Evolutionary conservation across 2,797 vertebrate species (phyloP).

Genomic region (Yasuhikotakia modesta): DNA sequence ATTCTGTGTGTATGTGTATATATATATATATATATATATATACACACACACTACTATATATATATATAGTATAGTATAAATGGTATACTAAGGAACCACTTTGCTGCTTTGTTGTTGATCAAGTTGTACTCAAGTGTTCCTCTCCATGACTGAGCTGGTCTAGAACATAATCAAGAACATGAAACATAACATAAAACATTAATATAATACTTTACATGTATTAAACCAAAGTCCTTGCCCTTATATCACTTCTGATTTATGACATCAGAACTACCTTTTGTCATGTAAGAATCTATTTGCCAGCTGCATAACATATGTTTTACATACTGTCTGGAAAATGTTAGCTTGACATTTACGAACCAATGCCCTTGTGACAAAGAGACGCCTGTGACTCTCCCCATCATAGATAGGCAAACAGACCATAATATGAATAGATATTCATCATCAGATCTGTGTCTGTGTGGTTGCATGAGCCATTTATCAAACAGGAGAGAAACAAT

Average conservation of each 20-base stretch:
- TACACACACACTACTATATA: too few relatives aligned
- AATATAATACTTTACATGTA: too few relatives aligned
- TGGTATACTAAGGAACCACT: too few relatives aligned
- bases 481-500: conserved; percentile 18
- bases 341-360: conserved; percentile 42
- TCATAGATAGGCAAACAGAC: conserved; percentile 37
- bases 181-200: too few relatives aligned
- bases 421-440: conserved; percentile 29
- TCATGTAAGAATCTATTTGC: not conserved
- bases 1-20: too few relatives aligned
- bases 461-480: conserved; percentile 7
- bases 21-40: too few relatives aligned
- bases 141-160: too few relatives aligned
- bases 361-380: conserved; percentile 16
- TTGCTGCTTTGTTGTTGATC: too few relatives aligned
- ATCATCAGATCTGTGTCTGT: conserved; percentile 29
- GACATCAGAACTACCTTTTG: not conserved
- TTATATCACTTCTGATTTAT: conserved; percentile 18
- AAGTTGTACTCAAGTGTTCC: too few relatives aligned
- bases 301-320: not conserved
- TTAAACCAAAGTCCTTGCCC: conserved; percentile 60
- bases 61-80: too few relatives aligned
- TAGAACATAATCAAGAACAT: too few relatives aligned
- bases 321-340: conserved; percentile 23
- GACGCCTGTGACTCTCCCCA: conserved; percentile 32